Evolutionary conservation across 1,140 invertebrate species (phyloP), one percentile per base, ranked within the genome.

Genomic region (Trichoplusia ni): DNA sequence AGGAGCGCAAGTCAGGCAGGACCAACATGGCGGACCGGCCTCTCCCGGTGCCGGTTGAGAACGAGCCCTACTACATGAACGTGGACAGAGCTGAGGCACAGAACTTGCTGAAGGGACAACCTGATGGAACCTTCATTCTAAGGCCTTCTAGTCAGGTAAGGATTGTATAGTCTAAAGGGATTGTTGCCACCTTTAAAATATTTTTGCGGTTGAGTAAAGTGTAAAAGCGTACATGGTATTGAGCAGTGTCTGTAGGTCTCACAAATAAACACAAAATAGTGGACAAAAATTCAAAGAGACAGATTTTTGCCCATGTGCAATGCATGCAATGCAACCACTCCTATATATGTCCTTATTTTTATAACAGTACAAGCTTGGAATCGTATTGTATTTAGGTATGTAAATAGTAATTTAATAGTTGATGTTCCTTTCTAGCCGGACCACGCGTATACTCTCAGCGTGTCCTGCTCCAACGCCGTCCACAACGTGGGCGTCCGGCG

Each of bases 41-140:
- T 2, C 78, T 91, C 23, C 90, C 89, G 3, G 84, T 91, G 58
- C 90, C 90, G 0, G 86, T 91, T 9, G 90, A 90, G 63, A 90
- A 84, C 63, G 89, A 91, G 63, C 77, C 86, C 29, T 91, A 84
- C 64, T 91, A 86, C 69, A 90, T 90, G 88, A 84, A 87, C 61
- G 75, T 91, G 23, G 84, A 89, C n/a, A 77, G 90, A 11, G 71
- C 37, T 0, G 86, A 91, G 60, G 90, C 89, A 0, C 86, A 90
- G 53, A 85, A 78, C 49, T 61, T 91, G n/a, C 51, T 91, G 27
- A 77, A 75, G 35, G 89, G 88, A 4, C 88, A 90, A 8, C 83
- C 88, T 1, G 89, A 91, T 78, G 90, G 90, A 0, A 84, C 81
- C 0, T 91, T 90, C 40, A 75, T 91, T 8, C 62, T 91, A 25